phyloP scores from a whole-genome alignment of 2,113 vertebrate species.

The Ibidorhyncha struthersii region DNA sequence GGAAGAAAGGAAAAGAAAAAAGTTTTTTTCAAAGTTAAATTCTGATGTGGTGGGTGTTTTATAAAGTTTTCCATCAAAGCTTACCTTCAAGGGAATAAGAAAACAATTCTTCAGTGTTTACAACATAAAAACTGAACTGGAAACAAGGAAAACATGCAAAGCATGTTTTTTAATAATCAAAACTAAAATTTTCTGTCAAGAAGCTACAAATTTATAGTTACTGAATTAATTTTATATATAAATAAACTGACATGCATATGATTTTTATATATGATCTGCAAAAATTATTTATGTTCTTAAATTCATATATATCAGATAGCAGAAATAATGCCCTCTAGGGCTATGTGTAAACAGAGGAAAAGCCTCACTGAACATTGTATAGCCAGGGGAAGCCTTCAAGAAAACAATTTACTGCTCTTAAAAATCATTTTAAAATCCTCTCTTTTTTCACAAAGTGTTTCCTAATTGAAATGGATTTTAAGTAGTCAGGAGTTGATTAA shows the following conservation, averaged over 20 bases:
- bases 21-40: neutral
- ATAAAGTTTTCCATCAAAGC: neutral
- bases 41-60: neutral
- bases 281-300: neutral
- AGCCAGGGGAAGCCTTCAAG: rapidly evolving
- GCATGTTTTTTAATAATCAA: rapidly evolving
- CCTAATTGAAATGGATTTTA: neutral
- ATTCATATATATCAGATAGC: neutral
- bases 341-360: neutral
- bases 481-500: neutral
- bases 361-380: neutral
- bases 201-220: neutral
- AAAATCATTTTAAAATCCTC: neutral
- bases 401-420: neutral
- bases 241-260: rapidly evolving
- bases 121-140: neutral
- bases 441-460: rapidly evolving
- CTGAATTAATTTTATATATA: neutral
- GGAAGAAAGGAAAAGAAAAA: neutral
- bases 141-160: neutral
- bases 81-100: neutral
- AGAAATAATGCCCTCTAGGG: neutral
- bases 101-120: neutral
- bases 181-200: neutral
- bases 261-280: neutral